Evolutionary conservation across 2,888 invertebrate genomes (phyloP).

Genomic region (Ryuthela nishihirai): DNA sequence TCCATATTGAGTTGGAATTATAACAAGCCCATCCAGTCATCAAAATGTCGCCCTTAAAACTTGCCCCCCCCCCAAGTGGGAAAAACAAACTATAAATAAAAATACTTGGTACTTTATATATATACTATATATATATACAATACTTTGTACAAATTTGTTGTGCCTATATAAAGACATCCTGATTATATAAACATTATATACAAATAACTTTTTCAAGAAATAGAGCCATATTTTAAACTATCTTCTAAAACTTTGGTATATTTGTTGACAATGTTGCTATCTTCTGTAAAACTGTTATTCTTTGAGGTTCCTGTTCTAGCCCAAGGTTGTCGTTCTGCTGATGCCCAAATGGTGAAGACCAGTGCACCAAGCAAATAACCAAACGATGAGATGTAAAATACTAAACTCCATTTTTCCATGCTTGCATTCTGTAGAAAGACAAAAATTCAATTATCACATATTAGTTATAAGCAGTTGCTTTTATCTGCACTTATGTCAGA

Average conservation of each 20-base stretch:
- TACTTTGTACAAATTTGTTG: no score
- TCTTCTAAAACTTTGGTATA: background rate
- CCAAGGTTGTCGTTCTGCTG: conserved; percentile 26
- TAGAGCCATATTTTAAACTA: conserved; percentile 1
- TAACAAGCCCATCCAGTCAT: no score
- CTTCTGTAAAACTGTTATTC: background rate
- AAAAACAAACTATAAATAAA: background rate
- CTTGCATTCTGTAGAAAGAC: conserved; percentile 11
- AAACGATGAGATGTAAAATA: conserved; percentile 21
- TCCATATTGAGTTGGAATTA: no score
- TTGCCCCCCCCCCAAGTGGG: no score
- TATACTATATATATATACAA: no score
- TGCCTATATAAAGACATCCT: no score
- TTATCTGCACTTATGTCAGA: no score
- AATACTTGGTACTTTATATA: no score
- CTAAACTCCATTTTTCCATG: conserved; percentile 22
- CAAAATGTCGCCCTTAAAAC: no score
- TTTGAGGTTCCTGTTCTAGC: background rate
- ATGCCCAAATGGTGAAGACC: conserved; percentile 13
- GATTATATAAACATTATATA: no score
- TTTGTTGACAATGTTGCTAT: background rate
- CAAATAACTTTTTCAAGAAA: background rate
- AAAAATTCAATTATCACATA: no score
- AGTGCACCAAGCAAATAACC: conserved; percentile 15
- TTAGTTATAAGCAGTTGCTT: no score